Evolutionary conservation across 2,113 vertebrate species (phyloP).

Genomic region (Fregata magnificens): DNA sequence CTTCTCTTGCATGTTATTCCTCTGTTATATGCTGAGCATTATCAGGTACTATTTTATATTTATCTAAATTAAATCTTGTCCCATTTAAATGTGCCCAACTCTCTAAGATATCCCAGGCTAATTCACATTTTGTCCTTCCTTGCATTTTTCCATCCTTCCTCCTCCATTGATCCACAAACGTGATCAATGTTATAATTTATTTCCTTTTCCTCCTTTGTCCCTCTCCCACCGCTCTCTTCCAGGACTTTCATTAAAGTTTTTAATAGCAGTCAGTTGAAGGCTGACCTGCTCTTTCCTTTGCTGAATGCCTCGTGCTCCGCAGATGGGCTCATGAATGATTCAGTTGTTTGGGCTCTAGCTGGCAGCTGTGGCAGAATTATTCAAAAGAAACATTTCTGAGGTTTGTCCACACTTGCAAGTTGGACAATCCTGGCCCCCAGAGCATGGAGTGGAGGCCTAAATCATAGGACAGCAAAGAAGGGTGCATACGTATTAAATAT

Average conservation of each 20-base stretch:
- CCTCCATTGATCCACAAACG: background rate
- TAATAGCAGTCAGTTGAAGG: background rate
- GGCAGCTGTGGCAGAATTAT: background rate
- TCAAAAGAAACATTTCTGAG: background rate
- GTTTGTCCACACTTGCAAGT: background rate
- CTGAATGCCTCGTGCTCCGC: background rate
- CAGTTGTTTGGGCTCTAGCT: constrained; percentile 12
- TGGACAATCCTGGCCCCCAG: background rate
- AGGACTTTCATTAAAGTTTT: constrained; percentile 24
- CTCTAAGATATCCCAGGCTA: background rate
- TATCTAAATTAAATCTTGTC: constrained; percentile 40
- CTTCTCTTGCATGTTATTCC: background rate
- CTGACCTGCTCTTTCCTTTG: background rate
- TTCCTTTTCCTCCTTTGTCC: background rate
- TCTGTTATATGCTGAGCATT: background rate
- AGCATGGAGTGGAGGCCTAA: background rate
- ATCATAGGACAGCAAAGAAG: background rate
- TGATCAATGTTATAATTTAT: constrained; percentile 1
- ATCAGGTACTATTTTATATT: background rate
- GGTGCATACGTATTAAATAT: background rate
- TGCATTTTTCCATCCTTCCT: background rate
- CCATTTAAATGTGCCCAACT: background rate
- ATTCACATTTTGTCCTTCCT: constrained; percentile 8
- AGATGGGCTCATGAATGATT: constrained; percentile 13
- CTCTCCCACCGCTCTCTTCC: background rate